Evolutionary conservation across 2,888 invertebrate species (phyloP), one percentile per base, ranked within the genome.

Genomic region (Cerastis leucographa): DNA sequence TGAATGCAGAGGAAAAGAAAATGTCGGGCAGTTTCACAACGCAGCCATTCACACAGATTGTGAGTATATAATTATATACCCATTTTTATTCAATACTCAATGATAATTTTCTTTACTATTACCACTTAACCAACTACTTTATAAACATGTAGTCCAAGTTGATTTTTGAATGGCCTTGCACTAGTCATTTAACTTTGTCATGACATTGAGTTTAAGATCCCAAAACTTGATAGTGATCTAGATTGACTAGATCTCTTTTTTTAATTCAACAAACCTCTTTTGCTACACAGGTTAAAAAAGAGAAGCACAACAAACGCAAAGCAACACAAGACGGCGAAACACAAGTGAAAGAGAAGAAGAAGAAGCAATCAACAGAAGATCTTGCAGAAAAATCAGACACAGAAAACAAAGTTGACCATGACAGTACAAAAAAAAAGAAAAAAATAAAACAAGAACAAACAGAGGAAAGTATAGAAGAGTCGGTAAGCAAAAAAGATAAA

Each of bases 11-110:
- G 64, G 86, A 90, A 5, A 93, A 94, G 78, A 96, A 94, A 87
- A 93, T 97, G 89, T 89, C 91, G 1, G 96, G 96, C 49, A 97
- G 97, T 74, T 91, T 97, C 25, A 93, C 87, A 2, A 93, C 93
- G 0, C 85, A 86, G 7, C 94, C 95, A 0, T 95, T 94, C 67
- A 89, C 86, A 66, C 89, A 90, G 0, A 85, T 80, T 14, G 96
- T 96, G 83, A 93, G 95, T 90, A 65, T 4, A 29, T 29, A 56
- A n/a, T n/a, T 17, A 6, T 46, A 46, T 56, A 56, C 25, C 56
- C 56, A 8, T 66, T 29, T 17, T 67, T 35, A 35, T 35, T 22
- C 2, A 29, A 66, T n/a, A 67, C 5, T 2, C 7, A 44, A 22
- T 29, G 5, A 19, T 44, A n/a, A 44, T 17, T 17, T 51, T 1